These are phyloP conservation scores for Ambastaia sidthimunki DNA, from an alignment of 2,797 vertebrate genomes.

Conservation along the genomic window DNA sequence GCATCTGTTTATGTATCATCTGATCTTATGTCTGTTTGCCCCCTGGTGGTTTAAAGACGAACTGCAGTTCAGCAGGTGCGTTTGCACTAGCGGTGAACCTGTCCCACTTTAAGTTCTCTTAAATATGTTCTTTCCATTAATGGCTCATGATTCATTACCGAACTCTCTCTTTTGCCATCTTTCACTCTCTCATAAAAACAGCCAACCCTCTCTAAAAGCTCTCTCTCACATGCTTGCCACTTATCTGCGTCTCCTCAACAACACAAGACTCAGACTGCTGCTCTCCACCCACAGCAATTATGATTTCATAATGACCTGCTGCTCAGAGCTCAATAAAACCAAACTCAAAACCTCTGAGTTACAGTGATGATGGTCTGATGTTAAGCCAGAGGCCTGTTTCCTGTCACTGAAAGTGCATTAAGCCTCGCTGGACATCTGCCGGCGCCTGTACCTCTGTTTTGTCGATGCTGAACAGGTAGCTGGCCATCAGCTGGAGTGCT, in stretches of 20 bases:
- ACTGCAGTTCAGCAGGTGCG: not conserved
- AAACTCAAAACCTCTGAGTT: not conserved
- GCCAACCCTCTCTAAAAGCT: conserved; percentile 1
- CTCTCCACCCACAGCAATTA: conserved; percentile 30
- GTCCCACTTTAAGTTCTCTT: conserved; percentile 5
- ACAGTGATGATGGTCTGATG: not conserved
- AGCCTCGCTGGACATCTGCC: not conserved
- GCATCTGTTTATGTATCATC: no score
- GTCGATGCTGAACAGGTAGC: conserved; percentile 85
- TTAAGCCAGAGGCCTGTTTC: not conserved
- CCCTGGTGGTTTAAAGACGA: conserved; percentile 36
- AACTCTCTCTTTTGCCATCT: not conserved
- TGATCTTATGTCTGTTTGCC: conserved; percentile 51
- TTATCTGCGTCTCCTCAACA: not conserved
- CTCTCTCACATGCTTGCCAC: not conserved
- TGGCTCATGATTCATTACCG: conserved; percentile 20
- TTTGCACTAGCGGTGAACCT: not conserved
- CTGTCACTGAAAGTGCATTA: conserved; percentile 1
- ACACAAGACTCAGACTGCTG: conserved; percentile 23
- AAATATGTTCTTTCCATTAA: conserved; percentile 38
- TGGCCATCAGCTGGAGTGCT: conserved; percentile 86
- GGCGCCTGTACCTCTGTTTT: conserved; percentile 74
- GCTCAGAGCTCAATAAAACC: not conserved
- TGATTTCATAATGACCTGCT: conserved; percentile 21
- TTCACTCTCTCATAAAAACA: conserved; percentile 3